Evolutionary conservation across 2,113 vertebrate species (phyloP).

Genomic region (Microcebus griseorufus): DNA sequence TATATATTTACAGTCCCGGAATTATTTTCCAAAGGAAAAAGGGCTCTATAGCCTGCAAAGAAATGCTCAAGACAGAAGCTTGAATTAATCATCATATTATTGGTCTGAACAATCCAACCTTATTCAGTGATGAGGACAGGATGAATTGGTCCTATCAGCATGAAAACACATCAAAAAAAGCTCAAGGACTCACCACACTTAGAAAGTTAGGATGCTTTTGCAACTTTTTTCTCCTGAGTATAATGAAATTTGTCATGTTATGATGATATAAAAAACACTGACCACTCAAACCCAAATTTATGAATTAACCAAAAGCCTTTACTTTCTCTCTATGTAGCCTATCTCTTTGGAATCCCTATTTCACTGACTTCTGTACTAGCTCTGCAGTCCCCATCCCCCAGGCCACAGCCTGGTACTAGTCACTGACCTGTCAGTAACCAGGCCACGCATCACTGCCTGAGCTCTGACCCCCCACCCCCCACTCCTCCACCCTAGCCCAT

Average conservation of each 20-base stretch:
- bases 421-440: too few relatives aligned
- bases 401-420: too few relatives aligned
- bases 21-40: constrained; percentile 60
- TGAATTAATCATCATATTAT: constrained; percentile 66
- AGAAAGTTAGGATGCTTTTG: neutral
- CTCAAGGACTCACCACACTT: neutral
- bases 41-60: neutral
- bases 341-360: neutral
- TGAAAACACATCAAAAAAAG: constrained; percentile 51
- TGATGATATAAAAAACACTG: neutral
- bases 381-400: neutral
- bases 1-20: constrained; percentile 19
- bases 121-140: constrained; percentile 40
- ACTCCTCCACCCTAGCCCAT: too few relatives aligned
- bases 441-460: too few relatives aligned
- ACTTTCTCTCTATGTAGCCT: neutral
- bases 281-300: constrained; percentile 12
- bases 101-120: constrained; percentile 58
- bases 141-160: neutral
- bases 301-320: neutral
- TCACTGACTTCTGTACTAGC: neutral
- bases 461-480: too few relatives aligned
- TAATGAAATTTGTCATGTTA: neutral
- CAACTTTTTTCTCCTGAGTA: neutral
- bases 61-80: constrained; percentile 62